Conservation (phyloP, 1,140 invertebrate species). For the Probaryconus sp. region DNA sequence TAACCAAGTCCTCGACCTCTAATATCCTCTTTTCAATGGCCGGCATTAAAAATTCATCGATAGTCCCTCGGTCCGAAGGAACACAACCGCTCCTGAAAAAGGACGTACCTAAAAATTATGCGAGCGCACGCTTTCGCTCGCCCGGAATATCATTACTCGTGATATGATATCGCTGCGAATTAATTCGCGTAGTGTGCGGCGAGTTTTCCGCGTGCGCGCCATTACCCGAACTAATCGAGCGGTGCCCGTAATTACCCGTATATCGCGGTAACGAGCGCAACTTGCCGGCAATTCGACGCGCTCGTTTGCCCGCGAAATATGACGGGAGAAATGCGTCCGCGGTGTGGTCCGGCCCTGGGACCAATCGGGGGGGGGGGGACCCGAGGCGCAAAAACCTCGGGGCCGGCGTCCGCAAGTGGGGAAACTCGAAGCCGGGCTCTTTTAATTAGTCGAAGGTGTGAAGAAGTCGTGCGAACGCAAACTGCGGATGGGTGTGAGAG, state of each 20-base stretch:
- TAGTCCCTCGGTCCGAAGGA: constrained; percentile 9
- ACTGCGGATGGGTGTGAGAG: constrained; percentile 29
- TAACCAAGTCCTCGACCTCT: constrained; percentile 2
- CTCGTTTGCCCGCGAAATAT: constrained; percentile 58
- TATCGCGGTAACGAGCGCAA: constrained; percentile 43
- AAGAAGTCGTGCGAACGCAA: constrained; percentile 69
- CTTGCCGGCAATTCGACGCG: constrained; percentile 28
- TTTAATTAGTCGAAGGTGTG: constrained; percentile 75
- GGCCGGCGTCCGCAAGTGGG: constrained; percentile 40
- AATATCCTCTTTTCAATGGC: constrained; percentile 24
- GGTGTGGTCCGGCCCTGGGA: neutral
- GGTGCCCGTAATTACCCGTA: constrained; percentile 37
- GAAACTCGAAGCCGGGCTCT: constrained; percentile 60
- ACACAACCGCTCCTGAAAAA: no score
- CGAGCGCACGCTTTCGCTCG: constrained; percentile 25
- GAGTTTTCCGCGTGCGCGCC: constrained; percentile 12
- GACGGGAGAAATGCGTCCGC: constrained; percentile 45
- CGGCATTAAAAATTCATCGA: constrained; percentile 43
- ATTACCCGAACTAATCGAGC: constrained; percentile 22
- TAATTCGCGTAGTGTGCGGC: constrained; percentile 24
- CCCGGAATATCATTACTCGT: constrained; percentile 28
- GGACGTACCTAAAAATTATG: constrained; percentile 24
- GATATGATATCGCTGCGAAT: constrained; percentile 35
- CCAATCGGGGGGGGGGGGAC: neutral
- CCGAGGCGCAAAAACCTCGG: constrained; percentile 18